These are phyloP conservation scores for Phalangium opilio DNA, from an alignment of 2,888 invertebrate species.

Conservation along the genomic window DNA sequence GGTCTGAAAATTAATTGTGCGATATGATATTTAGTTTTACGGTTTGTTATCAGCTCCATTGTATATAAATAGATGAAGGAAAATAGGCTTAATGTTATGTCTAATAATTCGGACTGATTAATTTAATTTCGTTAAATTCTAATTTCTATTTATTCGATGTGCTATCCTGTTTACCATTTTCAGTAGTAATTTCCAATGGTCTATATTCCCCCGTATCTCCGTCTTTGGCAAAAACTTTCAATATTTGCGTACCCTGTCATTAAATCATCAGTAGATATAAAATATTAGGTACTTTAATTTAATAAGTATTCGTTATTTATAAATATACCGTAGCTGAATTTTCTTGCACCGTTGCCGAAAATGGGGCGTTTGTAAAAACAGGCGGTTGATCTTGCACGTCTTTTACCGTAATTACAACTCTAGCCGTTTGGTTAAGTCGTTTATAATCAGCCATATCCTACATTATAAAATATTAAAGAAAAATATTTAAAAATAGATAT, in stretches of 20 bases:
- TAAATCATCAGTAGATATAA: background rate
- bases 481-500: conserved; percentile 11
- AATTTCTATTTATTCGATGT: background rate
- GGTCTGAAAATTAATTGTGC: too few species aligned
- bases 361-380: conserved; percentile 61
- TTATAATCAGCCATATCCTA: conserved; percentile 35
- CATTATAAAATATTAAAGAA: conserved; percentile 5
- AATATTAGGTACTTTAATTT: background rate
- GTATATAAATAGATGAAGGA: too few species aligned
- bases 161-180: conserved; percentile 7
- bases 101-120: too few species aligned
- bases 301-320: conserved; percentile 14
- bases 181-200: conserved; percentile 14
- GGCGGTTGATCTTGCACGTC: conserved; percentile 74
- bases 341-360: conserved; percentile 57
- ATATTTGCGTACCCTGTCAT: conserved; percentile 42
- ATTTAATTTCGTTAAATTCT: too few species aligned
- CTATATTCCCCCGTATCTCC: conserved; percentile 53
- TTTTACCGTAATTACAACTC: conserved; percentile 53
- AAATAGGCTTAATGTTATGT: too few species aligned
- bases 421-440: conserved; percentile 48
- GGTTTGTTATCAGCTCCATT: too few species aligned
- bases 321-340: conserved; percentile 51
- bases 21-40: too few species aligned
- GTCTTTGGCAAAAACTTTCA: conserved; percentile 58